A percentile compares a stretch with the other conserved stretches of the same genome.
Conservation (phyloP, 2,888 invertebrate species). For the Hydrotaea cyrtoneurina region DNA sequence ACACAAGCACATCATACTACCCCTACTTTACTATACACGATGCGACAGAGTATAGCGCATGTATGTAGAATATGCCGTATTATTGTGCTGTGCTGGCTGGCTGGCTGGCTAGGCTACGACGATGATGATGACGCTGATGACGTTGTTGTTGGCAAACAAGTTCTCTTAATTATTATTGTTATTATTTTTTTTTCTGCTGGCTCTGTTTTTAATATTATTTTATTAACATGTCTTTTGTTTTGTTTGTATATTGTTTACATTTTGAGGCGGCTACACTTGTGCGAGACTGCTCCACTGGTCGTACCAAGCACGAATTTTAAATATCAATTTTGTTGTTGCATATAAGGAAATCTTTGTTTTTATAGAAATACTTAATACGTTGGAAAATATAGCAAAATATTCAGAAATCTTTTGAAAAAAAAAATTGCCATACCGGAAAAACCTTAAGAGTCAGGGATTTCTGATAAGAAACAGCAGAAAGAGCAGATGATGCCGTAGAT, state of each 20-base stretch:
- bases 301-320: constrained; percentile 20
- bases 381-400: neutral
- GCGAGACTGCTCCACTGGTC: neutral
- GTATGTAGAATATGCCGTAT: no score
- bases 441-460: constrained; percentile 6
- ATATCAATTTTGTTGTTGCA: neutral
- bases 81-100: neutral
- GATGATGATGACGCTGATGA: constrained; percentile 27
- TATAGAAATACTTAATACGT: neutral
- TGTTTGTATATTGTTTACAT: neutral
- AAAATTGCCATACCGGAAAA: neutral
- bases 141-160: constrained; percentile 52
- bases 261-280: neutral
- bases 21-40: no score
- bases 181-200: constrained; percentile 27
- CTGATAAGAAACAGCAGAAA: neutral
- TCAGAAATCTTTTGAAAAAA: neutral
- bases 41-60: no score
- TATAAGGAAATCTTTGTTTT: constrained; percentile 7
- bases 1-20: neutral
- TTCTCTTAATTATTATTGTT: constrained; percentile 63
- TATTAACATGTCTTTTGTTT: constrained; percentile 1
- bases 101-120: neutral
- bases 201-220: constrained; percentile 20
- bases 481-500: neutral